Conservation (phyloP, 2,113 vertebrate species). For the Carassius gibelio region DNA sequence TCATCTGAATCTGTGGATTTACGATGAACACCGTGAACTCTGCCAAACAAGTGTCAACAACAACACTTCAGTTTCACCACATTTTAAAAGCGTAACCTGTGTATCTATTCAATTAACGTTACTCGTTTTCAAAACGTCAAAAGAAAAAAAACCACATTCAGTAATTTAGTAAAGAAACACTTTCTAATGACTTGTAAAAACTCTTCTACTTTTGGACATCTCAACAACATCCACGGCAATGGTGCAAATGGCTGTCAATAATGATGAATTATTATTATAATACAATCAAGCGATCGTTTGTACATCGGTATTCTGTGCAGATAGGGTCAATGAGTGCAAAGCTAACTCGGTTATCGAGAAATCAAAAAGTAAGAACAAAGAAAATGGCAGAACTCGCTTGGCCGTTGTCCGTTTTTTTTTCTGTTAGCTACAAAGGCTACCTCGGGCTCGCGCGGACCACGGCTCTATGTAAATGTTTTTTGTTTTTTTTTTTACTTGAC, state of each 20-base stretch:
- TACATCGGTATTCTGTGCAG: constrained; percentile 1
- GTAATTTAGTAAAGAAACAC: background rate
- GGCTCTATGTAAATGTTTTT: constrained; percentile 4
- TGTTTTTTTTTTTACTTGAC: constrained; percentile 48
- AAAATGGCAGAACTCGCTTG: constrained; percentile 61
- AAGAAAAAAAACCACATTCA: too few relatives aligned
- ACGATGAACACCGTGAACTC: background rate
- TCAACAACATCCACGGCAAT: background rate
- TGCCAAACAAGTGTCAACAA: background rate
- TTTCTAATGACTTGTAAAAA: background rate
- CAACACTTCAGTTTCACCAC: too few relatives aligned
- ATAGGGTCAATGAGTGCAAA: constrained; percentile 31
- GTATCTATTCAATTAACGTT: background rate
- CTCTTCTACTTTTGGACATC: background rate
- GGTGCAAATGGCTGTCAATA: background rate
- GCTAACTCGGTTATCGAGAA: constrained; percentile 21
- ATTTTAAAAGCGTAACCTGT: background rate
- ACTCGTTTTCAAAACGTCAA: background rate
- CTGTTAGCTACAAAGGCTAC: constrained; percentile 11
- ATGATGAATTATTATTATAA: background rate
- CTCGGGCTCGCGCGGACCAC: background rate
- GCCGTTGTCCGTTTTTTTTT: constrained; percentile 22
- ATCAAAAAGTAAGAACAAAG: constrained; percentile 70
- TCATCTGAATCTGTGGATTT: background rate
- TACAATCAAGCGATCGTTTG: background rate